phyloP scores from a whole-genome alignment of 2,888 invertebrate species.

The Macrosiphum euphorbiae region DNA sequence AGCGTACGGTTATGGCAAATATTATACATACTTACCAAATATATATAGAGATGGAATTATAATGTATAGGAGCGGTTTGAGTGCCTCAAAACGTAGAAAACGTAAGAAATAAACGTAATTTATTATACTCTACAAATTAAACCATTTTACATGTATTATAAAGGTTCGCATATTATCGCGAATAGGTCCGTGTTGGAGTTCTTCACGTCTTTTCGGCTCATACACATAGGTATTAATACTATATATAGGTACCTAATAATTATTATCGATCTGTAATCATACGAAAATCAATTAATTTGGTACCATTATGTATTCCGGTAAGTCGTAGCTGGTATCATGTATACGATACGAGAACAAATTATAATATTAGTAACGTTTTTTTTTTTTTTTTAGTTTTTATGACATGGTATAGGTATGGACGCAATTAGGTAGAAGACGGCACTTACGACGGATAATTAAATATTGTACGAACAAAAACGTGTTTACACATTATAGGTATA shows the following conservation, averaged over 20 bases:
- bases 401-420: not conserved
- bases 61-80: not conserved
- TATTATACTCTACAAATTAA: not conserved
- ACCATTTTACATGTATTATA: not conserved
- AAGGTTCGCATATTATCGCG: not conserved
- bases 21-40: not conserved
- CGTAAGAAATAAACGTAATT: not conserved
- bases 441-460: not conserved
- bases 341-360: not conserved
- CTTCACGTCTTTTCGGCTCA: not conserved
- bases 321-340: not conserved
- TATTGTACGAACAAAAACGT: not conserved
- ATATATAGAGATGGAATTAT: no score
- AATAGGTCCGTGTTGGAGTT: not conserved
- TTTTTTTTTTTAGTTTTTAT: not conserved
- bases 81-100: not conserved
- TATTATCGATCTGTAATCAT: not conserved
- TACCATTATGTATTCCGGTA: not conserved
- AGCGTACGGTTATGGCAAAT: not conserved
- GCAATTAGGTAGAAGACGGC: not conserved
- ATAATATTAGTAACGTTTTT: not conserved
- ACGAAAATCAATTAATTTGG: not conserved
- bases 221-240: not conserved
- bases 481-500: not conserved
- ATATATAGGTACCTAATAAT: no score